Evolutionary conservation across 2,797 vertebrate species (phyloP), one percentile per base, ranked within the genome.

Genomic region (Trachops cirrhosus): DNA sequence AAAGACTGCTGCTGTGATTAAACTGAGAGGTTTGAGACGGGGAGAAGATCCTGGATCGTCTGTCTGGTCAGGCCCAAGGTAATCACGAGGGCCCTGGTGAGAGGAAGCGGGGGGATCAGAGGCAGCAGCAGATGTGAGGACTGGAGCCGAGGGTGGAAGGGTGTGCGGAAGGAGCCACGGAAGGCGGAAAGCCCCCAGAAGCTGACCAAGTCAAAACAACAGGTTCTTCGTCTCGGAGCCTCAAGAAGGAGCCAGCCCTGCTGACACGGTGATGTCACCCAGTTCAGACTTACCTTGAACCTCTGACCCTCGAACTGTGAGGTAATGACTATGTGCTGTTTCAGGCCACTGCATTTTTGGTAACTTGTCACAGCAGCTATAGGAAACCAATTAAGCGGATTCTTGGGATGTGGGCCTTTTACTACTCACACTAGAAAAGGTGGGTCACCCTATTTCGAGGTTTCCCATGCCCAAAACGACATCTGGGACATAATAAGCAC

Each of bases 221-320:
- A 8, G 41, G 75, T 50, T 87, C 93, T 84, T 86, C 37, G 48
- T 37, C 70, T 89, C 39, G 57, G 5, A 92, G 15, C 10, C 34
- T 79, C 59, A 32, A 89, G 9, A 34, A 89, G 8, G 59, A 83
- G 68, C 6, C 29, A 82, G 34, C 2, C 24, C 26, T 78, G 9
- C 2, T 57, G 15, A 78, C 32, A 85, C 9, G 6, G 34, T 87
- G 73, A 96, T 37, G 80, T 62, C 80, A 75, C 39, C 22, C 39
- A 44, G 37, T 52, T 59, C 34, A 95, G 44, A 86, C 18, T 91
- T 59, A 93, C n/a, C 89, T 54, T 67, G 75, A 24, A 92, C 62
- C 95, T 79, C 52, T 92, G 52, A 59, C 11, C 24, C 41, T 24
- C 19, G 59, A 97, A 77, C 67, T 87, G 6, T 86, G 89, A 87